These are phyloP conservation scores for Trichonephila inaurata DNA, from an alignment of 1,140 invertebrate genomes.

Conservation along the genomic window DNA sequence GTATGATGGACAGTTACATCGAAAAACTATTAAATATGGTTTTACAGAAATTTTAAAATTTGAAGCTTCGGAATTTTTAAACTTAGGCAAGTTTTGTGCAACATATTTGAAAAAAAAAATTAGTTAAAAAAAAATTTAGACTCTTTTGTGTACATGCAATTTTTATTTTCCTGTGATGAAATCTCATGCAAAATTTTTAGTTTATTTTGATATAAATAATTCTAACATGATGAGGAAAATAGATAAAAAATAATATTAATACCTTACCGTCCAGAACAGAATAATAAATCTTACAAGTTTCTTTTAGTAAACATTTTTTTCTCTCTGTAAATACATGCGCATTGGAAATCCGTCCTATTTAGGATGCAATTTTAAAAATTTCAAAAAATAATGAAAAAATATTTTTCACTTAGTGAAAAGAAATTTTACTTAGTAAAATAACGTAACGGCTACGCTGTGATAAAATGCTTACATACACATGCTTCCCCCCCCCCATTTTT, in stretches of 20 bases:
- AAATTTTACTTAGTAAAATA: not conserved
- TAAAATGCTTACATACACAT: slow-evolving; percentile 4
- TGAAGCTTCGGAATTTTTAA: no score
- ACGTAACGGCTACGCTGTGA: not conserved
- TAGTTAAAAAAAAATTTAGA: not conserved
- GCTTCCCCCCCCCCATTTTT: not conserved
- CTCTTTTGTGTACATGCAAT: not conserved
- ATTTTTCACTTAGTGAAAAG: not conserved
- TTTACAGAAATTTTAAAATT: no score
- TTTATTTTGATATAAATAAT: not conserved
- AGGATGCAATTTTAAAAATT: not conserved
- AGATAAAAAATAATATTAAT: not conserved
- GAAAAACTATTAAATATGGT: no score
- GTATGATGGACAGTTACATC: no score
- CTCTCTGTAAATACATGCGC: not conserved
- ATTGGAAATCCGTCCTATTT: not conserved
- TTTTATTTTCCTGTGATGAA: not conserved
- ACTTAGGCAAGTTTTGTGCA: no score
- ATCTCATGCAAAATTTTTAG: not conserved
- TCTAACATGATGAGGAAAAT: not conserved
- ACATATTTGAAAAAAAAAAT: not conserved
- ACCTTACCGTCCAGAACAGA: not conserved
- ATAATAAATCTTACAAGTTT: not conserved
- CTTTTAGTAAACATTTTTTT: no score
- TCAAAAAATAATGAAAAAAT: not conserved